Evolutionary conservation across 2,888 invertebrate genomes (phyloP), one percentile per base, ranked within the genome.

Genomic region (Cryptocheilus praepositus): DNA sequence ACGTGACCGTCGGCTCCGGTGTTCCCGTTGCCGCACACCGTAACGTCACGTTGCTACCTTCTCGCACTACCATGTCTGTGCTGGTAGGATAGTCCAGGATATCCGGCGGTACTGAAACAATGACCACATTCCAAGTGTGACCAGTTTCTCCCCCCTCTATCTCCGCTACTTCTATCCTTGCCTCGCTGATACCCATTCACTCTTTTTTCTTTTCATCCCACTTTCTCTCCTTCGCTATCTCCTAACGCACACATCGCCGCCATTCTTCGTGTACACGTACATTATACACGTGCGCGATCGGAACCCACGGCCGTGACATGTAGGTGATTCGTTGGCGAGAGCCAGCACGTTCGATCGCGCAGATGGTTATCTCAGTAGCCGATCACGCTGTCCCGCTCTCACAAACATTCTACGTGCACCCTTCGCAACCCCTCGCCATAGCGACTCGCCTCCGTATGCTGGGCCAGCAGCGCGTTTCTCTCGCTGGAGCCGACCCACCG

Each of bases 1-100:
- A 98, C 64, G 94, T 95, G 74, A 97, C 95, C 15, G 92, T 93
- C 0, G 98, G 97, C 60, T 92, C 90, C 0, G 97, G 97, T 18
- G 95, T 94, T 4, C 97, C 96, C 61, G 94, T 95, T 0, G 96
- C 97, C 15, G 95, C 95, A 86, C 97, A 98, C 16, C 93, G 92
- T 61, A 98, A 91, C 67, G 94, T 95, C 61, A 97, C 96, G 84
- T 96, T 96, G 74, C 94, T 94, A 21, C 96, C 96, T 89, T 96
- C 97, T 44, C 94, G 89, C 8, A 95, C 96, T 71, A 95, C 93
- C 91, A 95, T 94, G 89, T 96, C 96, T 74, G 95, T 94, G 86
- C 95, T 95, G 60, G 95, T 95, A 49, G 95, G 94, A 85, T 95
- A 94, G 90, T 96, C 96, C 86, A 96, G 90, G 83, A 96, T 96